phyloP scores from a whole-genome alignment of 2,113 vertebrate genomes.

The Daubentonia madagascariensis region DNA sequence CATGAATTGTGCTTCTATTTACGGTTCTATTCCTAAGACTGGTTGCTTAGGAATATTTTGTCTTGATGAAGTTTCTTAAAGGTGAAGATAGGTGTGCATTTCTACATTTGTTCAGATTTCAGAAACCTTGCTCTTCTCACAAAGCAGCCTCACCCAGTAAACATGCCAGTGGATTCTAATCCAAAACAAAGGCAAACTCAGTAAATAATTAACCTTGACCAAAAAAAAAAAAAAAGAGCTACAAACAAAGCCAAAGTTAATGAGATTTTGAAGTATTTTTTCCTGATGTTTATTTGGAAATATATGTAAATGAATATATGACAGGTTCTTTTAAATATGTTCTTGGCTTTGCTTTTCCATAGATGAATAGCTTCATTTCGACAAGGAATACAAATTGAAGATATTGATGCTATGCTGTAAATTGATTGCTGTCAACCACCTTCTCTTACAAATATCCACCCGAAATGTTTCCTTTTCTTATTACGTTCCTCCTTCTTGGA shows the following conservation, averaged over 20 bases:
- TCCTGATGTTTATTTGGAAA: constrained; percentile 19
- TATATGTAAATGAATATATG: background rate
- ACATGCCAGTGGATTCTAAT: background rate
- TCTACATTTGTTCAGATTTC: background rate
- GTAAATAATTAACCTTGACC: background rate
- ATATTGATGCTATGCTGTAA: background rate
- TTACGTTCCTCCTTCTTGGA: background rate
- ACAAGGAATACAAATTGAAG: background rate
- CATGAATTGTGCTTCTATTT: background rate
- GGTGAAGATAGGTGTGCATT: background rate
- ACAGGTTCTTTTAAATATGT: background rate
- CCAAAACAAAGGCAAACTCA: constrained; percentile 1
- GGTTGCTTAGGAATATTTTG: constrained; percentile 52
- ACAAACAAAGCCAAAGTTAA: background rate
- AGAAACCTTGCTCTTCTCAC: background rate
- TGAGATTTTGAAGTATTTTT: constrained; percentile 22
- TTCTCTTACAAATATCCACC: background rate
- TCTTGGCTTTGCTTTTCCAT: background rate
- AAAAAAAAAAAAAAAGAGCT: background rate
- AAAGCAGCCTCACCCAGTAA: background rate
- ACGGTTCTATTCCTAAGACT: background rate
- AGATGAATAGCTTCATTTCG: background rate
- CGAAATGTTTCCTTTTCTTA: background rate
- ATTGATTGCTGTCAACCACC: background rate
- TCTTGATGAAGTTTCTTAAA: constrained; percentile 4